Conservation (phyloP, 2,888 invertebrate genomes). For the Ormyrus rosae region DNA sequence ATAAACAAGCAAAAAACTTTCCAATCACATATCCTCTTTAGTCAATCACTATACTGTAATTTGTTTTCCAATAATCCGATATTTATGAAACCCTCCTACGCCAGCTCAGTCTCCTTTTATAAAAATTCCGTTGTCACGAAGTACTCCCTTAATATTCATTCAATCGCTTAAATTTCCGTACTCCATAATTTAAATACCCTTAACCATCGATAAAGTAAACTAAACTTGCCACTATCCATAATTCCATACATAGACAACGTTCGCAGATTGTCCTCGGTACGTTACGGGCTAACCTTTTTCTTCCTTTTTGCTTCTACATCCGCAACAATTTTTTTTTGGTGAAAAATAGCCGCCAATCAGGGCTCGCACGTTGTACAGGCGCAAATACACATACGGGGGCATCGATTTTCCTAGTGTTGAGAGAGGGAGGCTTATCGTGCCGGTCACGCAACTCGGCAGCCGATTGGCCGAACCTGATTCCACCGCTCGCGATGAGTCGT, state of each 20-base stretch:
- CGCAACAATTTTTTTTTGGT: slow-evolving; percentile 31
- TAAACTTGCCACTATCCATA: neutral
- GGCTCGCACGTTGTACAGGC: slow-evolving; percentile 54
- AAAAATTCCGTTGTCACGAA: slow-evolving; percentile 41
- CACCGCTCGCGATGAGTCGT: slow-evolving; percentile 57
- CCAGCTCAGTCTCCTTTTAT: neutral
- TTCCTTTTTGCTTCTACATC: neutral
- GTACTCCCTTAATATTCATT: slow-evolving; percentile 46
- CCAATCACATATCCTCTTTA: slow-evolving; percentile 21
- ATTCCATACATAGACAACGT: neutral
- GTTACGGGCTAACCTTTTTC: slow-evolving; percentile 6
- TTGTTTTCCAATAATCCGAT: slow-evolving; percentile 53
- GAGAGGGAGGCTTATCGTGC: slow-evolving; percentile 60
- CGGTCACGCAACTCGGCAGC: slow-evolving; percentile 62
- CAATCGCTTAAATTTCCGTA: slow-evolving; percentile 12
- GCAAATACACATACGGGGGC: slow-evolving; percentile 59
- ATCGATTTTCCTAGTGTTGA: slow-evolving; percentile 55
- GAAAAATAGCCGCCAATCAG: slow-evolving; percentile 59
- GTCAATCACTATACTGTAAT: slow-evolving; percentile 33
- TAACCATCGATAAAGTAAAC: slow-evolving; percentile 2
- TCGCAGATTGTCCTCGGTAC: neutral
- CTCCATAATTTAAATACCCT: neutral
- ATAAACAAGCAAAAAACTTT: slow-evolving; percentile 16
- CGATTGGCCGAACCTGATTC: slow-evolving; percentile 52
- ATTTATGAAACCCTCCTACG: slow-evolving; percentile 31